These are phyloP conservation scores for Toxotes lorentzi DNA, from an alignment of 2,797 vertebrate species.

Conservation along the genomic window DNA sequence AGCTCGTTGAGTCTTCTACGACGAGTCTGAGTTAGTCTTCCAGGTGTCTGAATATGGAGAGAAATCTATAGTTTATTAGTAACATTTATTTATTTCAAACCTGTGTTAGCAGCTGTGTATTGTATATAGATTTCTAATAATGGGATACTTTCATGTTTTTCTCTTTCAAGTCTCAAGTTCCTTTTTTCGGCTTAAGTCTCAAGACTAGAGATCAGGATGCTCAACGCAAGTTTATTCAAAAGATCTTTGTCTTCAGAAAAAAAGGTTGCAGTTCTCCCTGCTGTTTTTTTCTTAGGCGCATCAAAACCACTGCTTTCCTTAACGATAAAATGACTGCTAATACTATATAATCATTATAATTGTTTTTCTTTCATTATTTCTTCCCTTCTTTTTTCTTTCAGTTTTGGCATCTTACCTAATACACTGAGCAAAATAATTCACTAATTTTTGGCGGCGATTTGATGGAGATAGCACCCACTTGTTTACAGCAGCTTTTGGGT, in stretches of 20 bases:
- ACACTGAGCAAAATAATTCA: background rate
- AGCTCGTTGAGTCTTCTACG: background rate
- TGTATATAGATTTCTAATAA: no score
- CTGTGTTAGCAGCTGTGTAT: no score
- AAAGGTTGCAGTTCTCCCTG: background rate
- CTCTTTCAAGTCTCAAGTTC: no score
- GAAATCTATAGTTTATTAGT: no score
- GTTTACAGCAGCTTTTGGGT: background rate
- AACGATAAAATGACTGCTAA: background rate
- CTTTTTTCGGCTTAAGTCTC: background rate
- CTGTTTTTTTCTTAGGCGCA: background rate
- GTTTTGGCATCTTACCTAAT: background rate
- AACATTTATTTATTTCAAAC: no score
- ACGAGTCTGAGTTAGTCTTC: background rate
- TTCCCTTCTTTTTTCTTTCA: background rate
- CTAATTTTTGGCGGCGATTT: background rate
- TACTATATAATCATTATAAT: background rate
- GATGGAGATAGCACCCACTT: background rate
- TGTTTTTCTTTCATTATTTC: background rate
- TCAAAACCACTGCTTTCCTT: background rate
- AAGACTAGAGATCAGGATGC: background rate
- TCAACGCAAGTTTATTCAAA: background rate
- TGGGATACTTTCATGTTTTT: no score
- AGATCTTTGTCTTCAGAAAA: background rate
- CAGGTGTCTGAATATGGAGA: background rate